Base-by-base conservation (phyloP, 2,113 vertebrate species). In the Tenebrosternarchus preto region DNA sequence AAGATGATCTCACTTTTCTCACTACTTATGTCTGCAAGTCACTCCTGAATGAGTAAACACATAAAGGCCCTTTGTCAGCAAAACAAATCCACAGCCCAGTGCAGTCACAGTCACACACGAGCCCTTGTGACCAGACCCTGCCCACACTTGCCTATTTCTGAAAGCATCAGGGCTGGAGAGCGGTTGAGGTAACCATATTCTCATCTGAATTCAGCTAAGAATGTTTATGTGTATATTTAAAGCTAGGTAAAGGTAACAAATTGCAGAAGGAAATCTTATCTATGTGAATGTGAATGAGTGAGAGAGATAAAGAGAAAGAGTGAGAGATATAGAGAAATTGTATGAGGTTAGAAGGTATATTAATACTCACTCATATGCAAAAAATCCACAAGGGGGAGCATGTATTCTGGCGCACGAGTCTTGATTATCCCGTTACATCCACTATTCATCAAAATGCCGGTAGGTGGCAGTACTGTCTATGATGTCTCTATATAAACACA, bases 401-500 rank as follows among this genome's bases (percentile, higher is more conserved):
- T 5, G 4, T 5, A 56, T 50, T 50, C 43, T 50, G 43, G 8
- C 12, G 43, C 15, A 15, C 15, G 43, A 15, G 2, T 46, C n/a
- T 46, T 50, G 43, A 12, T 50, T 15, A 15, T 50, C 43, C 5
- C 8, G 8, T 15, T 12, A 50, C 12, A 9, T 36, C 8, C 9
- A 50, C 43, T 50, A 12, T 50, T 31, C 59, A n/a, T 36, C 60
- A 27, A 39, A 22, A 53, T 57, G 31, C 76, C 76, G 57, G 46
- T 50, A 19, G 67, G 20, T n/a, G 63, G 39, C 39, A 19, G 55
- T 29, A 43, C 24, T 17, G 68, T 9, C 22, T 4, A 55, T 80
- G 82, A 85, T 77, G 86, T 87, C 82, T 82, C 70, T 22, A 8
- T 43, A 24, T 63, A 36, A 67, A 56, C 76, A 68, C 63, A 74